Evolutionary conservation across 1,140 invertebrate genomes (phyloP).

Genomic region (Cotesia vestalis): DNA sequence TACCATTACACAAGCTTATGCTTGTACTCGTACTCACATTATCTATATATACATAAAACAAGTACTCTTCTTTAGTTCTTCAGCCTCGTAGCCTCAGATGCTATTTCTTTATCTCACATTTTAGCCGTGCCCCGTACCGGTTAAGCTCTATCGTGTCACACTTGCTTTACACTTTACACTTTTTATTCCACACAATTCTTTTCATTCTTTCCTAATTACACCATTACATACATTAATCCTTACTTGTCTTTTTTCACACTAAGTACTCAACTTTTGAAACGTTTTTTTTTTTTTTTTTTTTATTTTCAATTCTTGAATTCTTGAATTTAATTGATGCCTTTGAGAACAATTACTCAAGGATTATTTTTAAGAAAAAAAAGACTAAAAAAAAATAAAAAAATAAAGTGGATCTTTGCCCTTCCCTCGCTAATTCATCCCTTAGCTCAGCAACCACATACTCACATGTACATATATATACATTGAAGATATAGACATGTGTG

Average conservation of each 20-base stretch:
- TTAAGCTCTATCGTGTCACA: slow-evolving; percentile 4
- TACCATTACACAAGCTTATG: too few species aligned
- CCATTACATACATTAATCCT: not conserved
- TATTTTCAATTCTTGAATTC: slow-evolving; percentile 11
- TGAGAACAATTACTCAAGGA: not conserved
- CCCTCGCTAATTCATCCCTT: not conserved
- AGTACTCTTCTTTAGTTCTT: slow-evolving; percentile 10
- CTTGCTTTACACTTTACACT: not conserved
- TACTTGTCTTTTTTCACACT: not conserved
- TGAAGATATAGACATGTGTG: slow-evolving; percentile 29
- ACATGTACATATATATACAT: not conserved
- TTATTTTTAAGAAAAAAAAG: not conserved
- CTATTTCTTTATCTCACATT: too few species aligned
- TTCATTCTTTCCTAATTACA: not conserved
- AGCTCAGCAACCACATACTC: not conserved
- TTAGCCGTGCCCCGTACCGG: too few species aligned
- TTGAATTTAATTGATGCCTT: too few species aligned
- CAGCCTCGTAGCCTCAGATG: not conserved
- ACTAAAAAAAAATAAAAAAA: too few species aligned
- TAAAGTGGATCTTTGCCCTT: not conserved
- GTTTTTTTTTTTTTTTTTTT: not conserved
- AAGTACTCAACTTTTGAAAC: not conserved
- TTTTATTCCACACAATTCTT: not conserved
- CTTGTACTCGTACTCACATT: not conserved
- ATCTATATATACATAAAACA: slow-evolving; percentile 2